Evolutionary conservation across 1,140 invertebrate species (phyloP).

Genomic region (Sarcophaga peregrina): DNA sequence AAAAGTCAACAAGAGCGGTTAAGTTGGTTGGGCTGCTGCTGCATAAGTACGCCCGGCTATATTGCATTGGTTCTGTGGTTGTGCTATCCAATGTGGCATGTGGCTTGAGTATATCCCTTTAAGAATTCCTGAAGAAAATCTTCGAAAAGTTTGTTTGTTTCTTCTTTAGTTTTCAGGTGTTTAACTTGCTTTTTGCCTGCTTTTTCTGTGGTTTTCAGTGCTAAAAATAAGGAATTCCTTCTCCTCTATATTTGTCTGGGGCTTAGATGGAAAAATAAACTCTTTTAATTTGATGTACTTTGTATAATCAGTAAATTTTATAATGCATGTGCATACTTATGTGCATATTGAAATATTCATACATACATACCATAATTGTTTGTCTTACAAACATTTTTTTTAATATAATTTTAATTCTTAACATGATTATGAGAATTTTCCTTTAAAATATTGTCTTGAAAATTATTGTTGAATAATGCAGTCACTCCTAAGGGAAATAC

Average conservation of each 20-base stretch:
- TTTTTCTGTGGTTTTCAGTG: background rate
- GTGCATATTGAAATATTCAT: too few species aligned
- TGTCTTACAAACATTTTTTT: background rate
- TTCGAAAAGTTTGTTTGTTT: constrained; percentile 3
- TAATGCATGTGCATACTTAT: background rate
- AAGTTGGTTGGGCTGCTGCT: background rate
- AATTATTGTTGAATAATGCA: background rate
- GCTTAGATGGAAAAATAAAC: background rate
- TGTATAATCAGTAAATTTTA: background rate
- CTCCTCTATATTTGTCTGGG: background rate
- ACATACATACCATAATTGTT: background rate
- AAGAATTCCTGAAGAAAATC: background rate
- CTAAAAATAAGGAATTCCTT: background rate
- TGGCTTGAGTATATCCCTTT: background rate
- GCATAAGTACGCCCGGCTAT: background rate
- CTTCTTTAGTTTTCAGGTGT: background rate
- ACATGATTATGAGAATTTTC: background rate
- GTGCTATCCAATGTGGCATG: too few species aligned
- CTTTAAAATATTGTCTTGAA: background rate
- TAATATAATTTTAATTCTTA: background rate
- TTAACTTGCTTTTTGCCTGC: background rate
- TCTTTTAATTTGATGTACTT: constrained; percentile 25
- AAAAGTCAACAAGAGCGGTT: constrained; percentile 20
- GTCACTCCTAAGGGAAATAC: background rate
- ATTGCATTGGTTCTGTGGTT: too few species aligned